Base-by-base conservation (phyloP, 1,140 invertebrate genomes). In the Formica exsecta region DNA sequence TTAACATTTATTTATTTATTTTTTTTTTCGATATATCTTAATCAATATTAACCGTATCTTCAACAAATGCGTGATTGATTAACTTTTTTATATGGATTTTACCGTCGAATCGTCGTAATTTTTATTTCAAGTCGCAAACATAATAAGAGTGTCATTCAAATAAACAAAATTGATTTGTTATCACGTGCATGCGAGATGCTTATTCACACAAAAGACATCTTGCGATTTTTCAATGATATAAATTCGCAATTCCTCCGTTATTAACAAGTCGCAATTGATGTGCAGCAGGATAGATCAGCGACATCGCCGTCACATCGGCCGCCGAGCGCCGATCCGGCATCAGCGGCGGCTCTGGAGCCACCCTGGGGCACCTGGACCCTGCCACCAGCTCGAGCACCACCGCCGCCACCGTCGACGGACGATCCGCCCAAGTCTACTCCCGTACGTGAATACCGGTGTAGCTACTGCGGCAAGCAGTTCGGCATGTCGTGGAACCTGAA, bases 401-500 rank as follows among this genome's bases (percentile, higher is more conserved):
- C 96, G 0, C 95, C 96, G 0, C 94, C 96, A 6, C 76, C 79
- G 5, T 92, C 96, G 0, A 93, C 96, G 76, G 96, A 96, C n/a
- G 95, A 95, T 85, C 95, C 94, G 90, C 95, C 95, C 11, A 95
- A 96, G 86, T 95, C 94, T 3, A 93, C 96, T 9, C 96, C 97
- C 19, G 97, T 98, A 9, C 96, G 97, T 36, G 98, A 98, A 92
- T 98, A 98, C 91, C 96, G 97, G 62, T 98, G 98, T 92, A 97
- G 97, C 92, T 98, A 98, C 93, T 98, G 98, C 94, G 97, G 97
- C 41, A 98, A 98, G 95, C 97, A 98, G 93, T 98, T 98, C 92
- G 97, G 97, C 51, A 98, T 98, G 97, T 98, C 97, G 1, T 98
- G 97, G 97, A 98, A 98, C 95, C 95, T 98, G 87, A 98, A 98